Evolutionary conservation across 2,888 invertebrate genomes (phyloP).

Genomic region (Sycophila texana): DNA sequence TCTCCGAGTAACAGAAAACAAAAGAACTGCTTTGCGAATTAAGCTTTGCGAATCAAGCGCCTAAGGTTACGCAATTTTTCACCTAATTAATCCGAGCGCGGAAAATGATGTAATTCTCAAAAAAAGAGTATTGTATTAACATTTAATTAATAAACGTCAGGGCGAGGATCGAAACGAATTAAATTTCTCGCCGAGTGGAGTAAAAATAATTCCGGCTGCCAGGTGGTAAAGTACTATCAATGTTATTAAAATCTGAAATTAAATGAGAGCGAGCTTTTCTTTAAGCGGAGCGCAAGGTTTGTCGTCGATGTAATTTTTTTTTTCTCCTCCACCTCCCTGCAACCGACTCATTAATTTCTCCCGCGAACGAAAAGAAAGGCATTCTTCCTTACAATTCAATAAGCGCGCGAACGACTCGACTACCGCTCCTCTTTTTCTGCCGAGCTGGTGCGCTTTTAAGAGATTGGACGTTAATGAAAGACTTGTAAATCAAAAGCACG

Average conservation of each 20-base stretch:
- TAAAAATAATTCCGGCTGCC: conserved; percentile 24
- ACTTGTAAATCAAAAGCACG: conserved; percentile 41
- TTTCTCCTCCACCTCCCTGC: not conserved
- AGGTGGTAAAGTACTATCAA: conserved; percentile 51
- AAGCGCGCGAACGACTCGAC: conserved; percentile 45
- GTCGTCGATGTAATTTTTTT: conserved; percentile 15
- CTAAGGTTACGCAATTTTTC: conserved; percentile 13
- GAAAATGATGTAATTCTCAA: not conserved
- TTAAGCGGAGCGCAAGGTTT: conserved; percentile 48
- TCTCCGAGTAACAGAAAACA: no score
- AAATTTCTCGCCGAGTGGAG: conserved; percentile 13
- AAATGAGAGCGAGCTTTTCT: conserved; percentile 44
- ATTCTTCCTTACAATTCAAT: conserved; percentile 56
- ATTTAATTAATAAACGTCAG: conserved; percentile 30
- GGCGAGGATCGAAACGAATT: conserved; percentile 23
- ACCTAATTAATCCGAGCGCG: not conserved
- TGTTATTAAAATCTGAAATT: conserved; percentile 45
- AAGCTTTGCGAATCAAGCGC: no score
- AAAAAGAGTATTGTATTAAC: not conserved
- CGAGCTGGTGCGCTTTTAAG: conserved; percentile 58
- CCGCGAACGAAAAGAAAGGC: conserved; percentile 33
- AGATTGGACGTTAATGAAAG: conserved; percentile 43
- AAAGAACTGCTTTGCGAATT: no score
- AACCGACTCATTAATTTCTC: conserved; percentile 40
- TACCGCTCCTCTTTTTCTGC: conserved; percentile 48